Percentiles rank a stretch among this genome's conserved stretches.
Evolutionary conservation across 2,888 invertebrate genomes (phyloP).

Genomic region (Empis livida): DNA sequence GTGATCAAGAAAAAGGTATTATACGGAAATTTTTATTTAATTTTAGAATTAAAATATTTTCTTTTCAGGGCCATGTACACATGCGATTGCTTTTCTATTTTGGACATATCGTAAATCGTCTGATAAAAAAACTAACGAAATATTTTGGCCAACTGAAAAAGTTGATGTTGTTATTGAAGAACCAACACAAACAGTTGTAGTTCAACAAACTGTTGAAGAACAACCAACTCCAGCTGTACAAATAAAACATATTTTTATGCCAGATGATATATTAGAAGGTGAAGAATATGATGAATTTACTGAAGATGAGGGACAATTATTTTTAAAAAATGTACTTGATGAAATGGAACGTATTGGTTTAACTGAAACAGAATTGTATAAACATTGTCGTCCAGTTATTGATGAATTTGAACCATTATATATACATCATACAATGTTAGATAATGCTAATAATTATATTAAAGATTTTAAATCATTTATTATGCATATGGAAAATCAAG

Average conservation of each 20-base stretch:
- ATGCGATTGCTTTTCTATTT: slow-evolving; percentile 27
- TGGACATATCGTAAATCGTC: slow-evolving; percentile 27
- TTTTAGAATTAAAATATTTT: background rate
- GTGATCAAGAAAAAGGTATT: slow-evolving; percentile 16
- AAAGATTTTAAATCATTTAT: slow-evolving; percentile 24
- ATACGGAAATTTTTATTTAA: background rate
- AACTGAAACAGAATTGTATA: slow-evolving; percentile 25
- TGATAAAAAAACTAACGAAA: slow-evolving; percentile 18
- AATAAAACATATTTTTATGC: slow-evolving; percentile 18
- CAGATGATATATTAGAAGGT: slow-evolving; percentile 22
- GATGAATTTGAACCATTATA: slow-evolving; percentile 31
- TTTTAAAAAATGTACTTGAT: slow-evolving; percentile 26
- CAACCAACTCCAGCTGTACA: slow-evolving; percentile 1
- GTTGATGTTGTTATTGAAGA: slow-evolving; percentile 14
- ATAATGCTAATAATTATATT: slow-evolving; percentile 25
- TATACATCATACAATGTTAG: slow-evolving; percentile 28
- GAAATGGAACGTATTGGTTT: slow-evolving; percentile 27
- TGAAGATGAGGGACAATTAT: slow-evolving; percentile 21
- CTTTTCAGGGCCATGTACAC: slow-evolving; percentile 22
- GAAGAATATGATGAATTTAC: slow-evolving; percentile 19
- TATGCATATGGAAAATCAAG: slow-evolving; percentile 28
- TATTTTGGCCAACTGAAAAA: slow-evolving; percentile 29
- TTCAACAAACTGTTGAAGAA: slow-evolving; percentile 23
- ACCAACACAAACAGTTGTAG: background rate
- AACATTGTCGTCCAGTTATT: slow-evolving; percentile 26